phyloP scores from a whole-genome alignment of 2,113 vertebrate genomes.

The Oncorhynchus masou region DNA sequence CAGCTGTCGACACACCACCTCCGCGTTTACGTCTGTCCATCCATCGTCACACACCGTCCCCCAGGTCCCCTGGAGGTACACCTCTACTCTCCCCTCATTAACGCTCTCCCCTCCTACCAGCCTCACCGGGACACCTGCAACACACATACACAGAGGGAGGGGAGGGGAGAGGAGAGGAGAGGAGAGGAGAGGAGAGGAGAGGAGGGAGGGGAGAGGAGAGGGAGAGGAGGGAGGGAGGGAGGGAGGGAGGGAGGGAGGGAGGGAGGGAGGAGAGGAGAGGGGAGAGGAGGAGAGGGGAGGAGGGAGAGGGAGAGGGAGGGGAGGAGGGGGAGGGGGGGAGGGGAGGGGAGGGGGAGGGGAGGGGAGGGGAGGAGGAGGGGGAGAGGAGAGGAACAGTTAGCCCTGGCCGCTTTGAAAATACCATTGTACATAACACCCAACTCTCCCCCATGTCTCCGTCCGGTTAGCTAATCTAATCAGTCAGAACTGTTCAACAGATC shows the following conservation, averaged over 20 bases:
- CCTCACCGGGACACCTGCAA: constrained; percentile 84
- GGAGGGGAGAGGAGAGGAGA: neutral
- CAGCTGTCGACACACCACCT: constrained; percentile 92
- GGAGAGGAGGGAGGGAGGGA: neutral
- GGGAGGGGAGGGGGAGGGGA: rapidly evolving
- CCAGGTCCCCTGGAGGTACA: constrained; percentile 89
- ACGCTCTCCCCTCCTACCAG: constrained; percentile 91
- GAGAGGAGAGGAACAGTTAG: neutral
- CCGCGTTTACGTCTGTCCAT: constrained; percentile 91
- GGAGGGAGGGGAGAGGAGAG: neutral
- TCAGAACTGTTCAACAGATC: too few relatives aligned
- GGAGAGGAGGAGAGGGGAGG: rapidly evolving
- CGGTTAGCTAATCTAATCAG: too few relatives aligned
- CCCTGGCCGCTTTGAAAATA: too few relatives aligned
- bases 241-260: neutral
- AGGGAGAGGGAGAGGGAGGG: neutral
- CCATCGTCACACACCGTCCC: constrained; percentile 97
- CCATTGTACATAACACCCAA: too few relatives aligned
- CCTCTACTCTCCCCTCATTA: constrained; percentile 93
- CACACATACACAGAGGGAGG: constrained; percentile 15
- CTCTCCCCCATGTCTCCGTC: too few relatives aligned
- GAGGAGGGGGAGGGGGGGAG: rapidly evolving
- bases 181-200: too few relatives aligned
- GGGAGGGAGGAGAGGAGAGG: too few relatives aligned
- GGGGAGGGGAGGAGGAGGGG: too few relatives aligned